Percentiles rank a stretch among this genome's conserved stretches.
Evolutionary conservation across 2,113 vertebrate genomes (phyloP).

Genomic region (Calidris pygmaea): DNA sequence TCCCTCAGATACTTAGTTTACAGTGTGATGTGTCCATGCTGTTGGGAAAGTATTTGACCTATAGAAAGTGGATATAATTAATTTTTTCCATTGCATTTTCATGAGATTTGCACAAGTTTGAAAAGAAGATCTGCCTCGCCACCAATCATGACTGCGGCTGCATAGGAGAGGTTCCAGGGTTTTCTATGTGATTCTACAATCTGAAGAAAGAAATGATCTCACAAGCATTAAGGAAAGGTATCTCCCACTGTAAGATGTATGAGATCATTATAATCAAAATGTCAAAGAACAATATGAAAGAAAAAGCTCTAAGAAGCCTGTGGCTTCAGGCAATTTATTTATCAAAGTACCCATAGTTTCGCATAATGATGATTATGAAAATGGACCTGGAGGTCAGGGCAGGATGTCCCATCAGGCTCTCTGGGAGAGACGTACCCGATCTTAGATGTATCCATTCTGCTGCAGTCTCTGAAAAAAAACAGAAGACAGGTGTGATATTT

Average conservation of each 20-base stretch:
- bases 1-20: background rate
- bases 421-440: background rate
- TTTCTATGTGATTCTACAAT: no score
- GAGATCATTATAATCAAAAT: background rate
- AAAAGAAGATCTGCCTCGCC: background rate
- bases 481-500: background rate
- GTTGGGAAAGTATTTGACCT: background rate
- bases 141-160: background rate
- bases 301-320: background rate
- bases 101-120: background rate
- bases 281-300: background rate
- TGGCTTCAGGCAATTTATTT: background rate
- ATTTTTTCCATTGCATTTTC: background rate
- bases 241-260: background rate
- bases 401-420: rapidly evolving
- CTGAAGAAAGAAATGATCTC: background rate
- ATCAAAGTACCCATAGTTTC: background rate
- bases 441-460: no score
- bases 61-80: background rate
- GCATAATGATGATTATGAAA: background rate
- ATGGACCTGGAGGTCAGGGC: rapidly evolving
- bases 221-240: background rate
- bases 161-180: background rate
- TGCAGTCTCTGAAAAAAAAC: background rate
- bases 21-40: background rate